Base-by-base conservation (phyloP, 2,888 invertebrate species). In the Watsonalla binaria region DNA sequence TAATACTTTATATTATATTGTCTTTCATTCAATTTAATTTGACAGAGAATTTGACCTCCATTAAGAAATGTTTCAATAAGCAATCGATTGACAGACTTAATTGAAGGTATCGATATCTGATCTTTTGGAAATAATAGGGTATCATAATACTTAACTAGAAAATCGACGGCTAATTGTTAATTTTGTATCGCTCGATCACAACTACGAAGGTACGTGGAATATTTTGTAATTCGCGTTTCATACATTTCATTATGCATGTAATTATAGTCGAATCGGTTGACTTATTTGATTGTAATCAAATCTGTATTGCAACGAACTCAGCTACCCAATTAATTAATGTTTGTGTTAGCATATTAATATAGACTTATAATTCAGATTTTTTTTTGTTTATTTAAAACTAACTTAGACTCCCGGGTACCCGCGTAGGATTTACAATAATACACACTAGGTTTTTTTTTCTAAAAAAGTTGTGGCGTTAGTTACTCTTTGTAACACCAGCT, bases 221-320 rank as follows among this genome's bases (percentile, higher is more conserved):
- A 60, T 68, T 66, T 67, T 56, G 56, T 46, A 60, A 60, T 35
- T 34, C 11, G 42, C 45, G 59, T 79, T 76, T 76, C 74, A 72
- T 65, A 78, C 78, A 72, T 64, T 65, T 70, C 67, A 77, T 78
- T 80, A 75, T 68, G 56, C 60, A 48, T 60, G 61, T 79, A 82
- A 82, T 82, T 81, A 78, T 68, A 59, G 57, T 66, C 57, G 69
- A 72, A 74, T 72, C 71, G 68, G 63, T 76, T 65, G 61, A 70
- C 61, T 76, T 68, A 70, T 70, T 77, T 66, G 80, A 79, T 80
- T 65, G 68, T 68, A 75, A 80, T 81, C 80, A 63, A n/a, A n/a
- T n/a, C 49, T 34, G 52, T 59, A 65, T 61, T 65, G 62, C 57
- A 53, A 45, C 51, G 11, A 55, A 60, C 62, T 58, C 55, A 55